A percentile compares a stretch with the other conserved stretches of the same genome.
phyloP scores from a whole-genome alignment of 2,797 vertebrate species.

The Pangasius mekongensis region DNA sequence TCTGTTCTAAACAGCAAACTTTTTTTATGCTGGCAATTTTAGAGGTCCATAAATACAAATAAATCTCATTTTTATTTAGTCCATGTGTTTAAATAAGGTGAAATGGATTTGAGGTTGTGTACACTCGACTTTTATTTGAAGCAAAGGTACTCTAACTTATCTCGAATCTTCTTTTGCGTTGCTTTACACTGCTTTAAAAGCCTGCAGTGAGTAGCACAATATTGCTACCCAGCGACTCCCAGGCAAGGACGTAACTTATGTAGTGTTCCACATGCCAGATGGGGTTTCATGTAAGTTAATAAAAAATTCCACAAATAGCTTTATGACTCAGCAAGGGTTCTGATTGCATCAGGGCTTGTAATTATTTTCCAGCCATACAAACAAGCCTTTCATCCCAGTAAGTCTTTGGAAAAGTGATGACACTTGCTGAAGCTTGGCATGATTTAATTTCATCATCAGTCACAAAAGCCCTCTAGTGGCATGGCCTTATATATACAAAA shows the following conservation, averaged over 20 bases:
- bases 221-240: conserved; percentile 26
- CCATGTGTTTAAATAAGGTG: not conserved
- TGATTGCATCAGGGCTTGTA: conserved; percentile 50
- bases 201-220: not conserved
- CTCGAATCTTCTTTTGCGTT: conserved; percentile 21
- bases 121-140: not conserved
- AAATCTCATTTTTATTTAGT: not conserved
- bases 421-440: conserved; percentile 22
- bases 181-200: not conserved
- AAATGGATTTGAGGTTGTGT: conserved; percentile 7
- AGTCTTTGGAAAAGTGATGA: conserved; percentile 35
- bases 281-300: conserved; percentile 46
- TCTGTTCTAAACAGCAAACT: not conserved
- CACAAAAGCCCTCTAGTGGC: conserved; percentile 19
- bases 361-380: conserved; percentile 42
- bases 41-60: not conserved
- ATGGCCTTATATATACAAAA: conserved; percentile 16
- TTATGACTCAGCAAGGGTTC: conserved; percentile 46
- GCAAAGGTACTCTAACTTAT: not conserved
- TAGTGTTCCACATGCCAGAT: conserved; percentile 34
- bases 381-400: conserved; percentile 31
- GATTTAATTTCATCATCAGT: conserved; percentile 35
- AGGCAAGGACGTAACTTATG: conserved; percentile 36
- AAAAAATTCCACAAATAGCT: conserved; percentile 46
- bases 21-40: not conserved